phyloP scores from a whole-genome alignment of 2,888 invertebrate genomes.

The Epistrophella euchroma region DNA sequence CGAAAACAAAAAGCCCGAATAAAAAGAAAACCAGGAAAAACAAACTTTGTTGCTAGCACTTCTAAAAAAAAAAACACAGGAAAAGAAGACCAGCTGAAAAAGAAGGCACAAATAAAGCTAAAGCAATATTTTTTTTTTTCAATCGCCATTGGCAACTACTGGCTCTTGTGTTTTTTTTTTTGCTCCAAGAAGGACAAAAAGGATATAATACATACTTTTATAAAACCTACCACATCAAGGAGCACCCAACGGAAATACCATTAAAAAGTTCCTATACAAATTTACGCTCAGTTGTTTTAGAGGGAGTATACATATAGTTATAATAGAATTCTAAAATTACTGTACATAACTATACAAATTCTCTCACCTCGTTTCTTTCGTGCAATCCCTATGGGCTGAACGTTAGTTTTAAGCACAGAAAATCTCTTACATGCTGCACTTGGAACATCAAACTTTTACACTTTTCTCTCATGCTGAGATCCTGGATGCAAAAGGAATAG shows the following conservation, averaged over 20 bases:
- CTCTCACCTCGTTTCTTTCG: conserved; percentile 13
- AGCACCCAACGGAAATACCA: conserved; percentile 10
- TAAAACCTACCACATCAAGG: conserved; percentile 29
- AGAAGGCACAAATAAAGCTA: conserved; percentile 21
- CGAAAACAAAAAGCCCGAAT: conserved; percentile 14
- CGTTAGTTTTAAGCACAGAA: conserved; percentile 18
- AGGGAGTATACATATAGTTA: background rate
- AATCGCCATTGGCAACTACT: conserved; percentile 60
- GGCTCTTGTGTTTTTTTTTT: background rate
- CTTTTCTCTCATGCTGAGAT: background rate
- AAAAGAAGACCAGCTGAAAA: conserved; percentile 3
- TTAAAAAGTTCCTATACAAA: conserved; percentile 39
- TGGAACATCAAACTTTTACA: conserved; percentile 9
- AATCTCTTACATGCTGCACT: conserved; percentile 47
- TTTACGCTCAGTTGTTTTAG: conserved; percentile 30
- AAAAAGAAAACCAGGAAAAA: conserved; percentile 33
- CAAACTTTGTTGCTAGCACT: conserved; percentile 40
- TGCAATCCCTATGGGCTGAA: background rate
- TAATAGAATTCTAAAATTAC: background rate
- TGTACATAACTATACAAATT: background rate
- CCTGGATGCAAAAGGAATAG: background rate
- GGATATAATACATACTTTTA: background rate
- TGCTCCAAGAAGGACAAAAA: background rate
- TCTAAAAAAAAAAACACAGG: conserved; percentile 51
- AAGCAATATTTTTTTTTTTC: conserved; percentile 49